Base-by-base conservation (phyloP, 2,797 vertebrate genomes). In the Falco columbarius region DNA sequence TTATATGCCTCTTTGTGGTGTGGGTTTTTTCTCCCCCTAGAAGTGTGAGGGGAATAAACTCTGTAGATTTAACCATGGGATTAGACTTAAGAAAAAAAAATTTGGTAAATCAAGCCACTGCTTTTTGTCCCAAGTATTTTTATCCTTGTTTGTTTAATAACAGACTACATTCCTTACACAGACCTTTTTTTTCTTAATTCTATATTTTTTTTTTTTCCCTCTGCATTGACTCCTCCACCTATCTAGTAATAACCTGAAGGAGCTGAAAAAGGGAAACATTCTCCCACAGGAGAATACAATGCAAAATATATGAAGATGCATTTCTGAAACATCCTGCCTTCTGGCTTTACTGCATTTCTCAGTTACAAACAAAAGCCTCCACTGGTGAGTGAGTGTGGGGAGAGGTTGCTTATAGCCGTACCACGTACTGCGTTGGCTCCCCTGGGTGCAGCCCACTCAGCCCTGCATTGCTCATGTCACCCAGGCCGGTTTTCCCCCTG, bases 341-440 rank as follows among this genome's bases (percentile, higher is more conserved):
- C 54, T 54, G 68, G 22, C 5, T n/a, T 56, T 42, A 30, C 36
- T 32, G 52, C 66, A 38, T 30, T 30, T 62, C 75, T 67, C 46
- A 9, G 2, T 21, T 6, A 14, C 1, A 9, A 26, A 3, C 27
- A 10, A 4, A 16, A 32, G 9, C 21, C n/a, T 66, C 36, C 6
- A 0, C 29, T 10, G 52, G 44, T 3, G 3, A 7, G 36, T 4
- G 38, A 6, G 73, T 3, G 1, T 2, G 4, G 4, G 36, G 38
- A 30, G 40, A 13, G 66, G 85, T 36, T 74, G 52, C 22, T 30
- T 8, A 2, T 14, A 23, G 76, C 86, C 44, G 22, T 46, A 27
- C 12, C 38, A 26, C 24, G 4, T 8, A 7, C 27, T 9, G 22
- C 7, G 10, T 36, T n/a, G 2, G 3, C 59, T 86, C 27, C 54